These are phyloP conservation scores for Lontra canadensis DNA, from an alignment of 2,113 vertebrate genomes.

Conservation along the genomic window DNA sequence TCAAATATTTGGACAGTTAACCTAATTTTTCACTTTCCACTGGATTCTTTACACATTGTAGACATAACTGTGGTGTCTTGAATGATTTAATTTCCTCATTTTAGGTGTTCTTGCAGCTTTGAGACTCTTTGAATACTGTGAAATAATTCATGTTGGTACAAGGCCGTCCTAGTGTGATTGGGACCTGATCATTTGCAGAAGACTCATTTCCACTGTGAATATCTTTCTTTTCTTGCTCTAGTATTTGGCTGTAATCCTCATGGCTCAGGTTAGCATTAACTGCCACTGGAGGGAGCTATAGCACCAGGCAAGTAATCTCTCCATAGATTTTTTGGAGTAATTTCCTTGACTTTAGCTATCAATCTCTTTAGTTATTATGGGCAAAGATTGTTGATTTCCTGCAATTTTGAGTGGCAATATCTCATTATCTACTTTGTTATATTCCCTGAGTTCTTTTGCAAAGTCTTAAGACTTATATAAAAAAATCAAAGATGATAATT, in stretches of 20 bases:
- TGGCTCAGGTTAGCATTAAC: not conserved
- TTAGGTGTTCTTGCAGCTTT: not conserved
- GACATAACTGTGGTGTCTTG: constrained; percentile 15
- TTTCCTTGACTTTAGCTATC: not conserved
- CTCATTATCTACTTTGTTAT: constrained; percentile 12
- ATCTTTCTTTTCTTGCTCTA: not conserved
- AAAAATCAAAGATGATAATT: constrained; percentile 16
- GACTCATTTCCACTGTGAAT: fast-evolving
- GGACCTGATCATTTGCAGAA: not conserved
- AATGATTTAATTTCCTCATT: constrained; percentile 35
- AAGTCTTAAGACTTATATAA: not conserved
- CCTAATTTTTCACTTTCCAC: constrained; percentile 26
- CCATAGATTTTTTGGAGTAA: not conserved
- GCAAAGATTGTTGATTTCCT: constrained; percentile 15
- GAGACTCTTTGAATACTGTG: not conserved
- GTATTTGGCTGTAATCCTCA: not conserved
- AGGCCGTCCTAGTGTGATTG: not conserved
- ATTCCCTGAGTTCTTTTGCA: not conserved
- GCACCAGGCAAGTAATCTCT: constrained; percentile 37
- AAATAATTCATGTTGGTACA: not conserved
- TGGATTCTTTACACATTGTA: not conserved
- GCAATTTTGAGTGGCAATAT: not conserved
- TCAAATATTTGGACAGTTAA: constrained; percentile 12
- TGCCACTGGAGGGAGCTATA: constrained; percentile 71
- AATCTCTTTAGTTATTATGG: not conserved